Conservation (phyloP, 1,140 invertebrate species). For the Zaprionus davidi region DNA sequence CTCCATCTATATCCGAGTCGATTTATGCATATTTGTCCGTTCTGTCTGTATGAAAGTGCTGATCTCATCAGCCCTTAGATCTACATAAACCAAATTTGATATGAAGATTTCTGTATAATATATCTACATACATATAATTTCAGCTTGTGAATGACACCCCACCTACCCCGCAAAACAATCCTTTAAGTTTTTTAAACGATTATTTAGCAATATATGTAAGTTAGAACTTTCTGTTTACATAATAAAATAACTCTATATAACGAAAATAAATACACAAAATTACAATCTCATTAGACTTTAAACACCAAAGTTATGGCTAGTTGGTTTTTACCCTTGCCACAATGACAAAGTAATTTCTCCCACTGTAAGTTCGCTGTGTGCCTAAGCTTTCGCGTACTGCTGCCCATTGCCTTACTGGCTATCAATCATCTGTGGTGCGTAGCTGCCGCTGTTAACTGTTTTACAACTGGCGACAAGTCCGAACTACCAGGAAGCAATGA, state of each 20-base stretch:
- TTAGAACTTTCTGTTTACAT: background rate
- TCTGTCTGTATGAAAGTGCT: background rate
- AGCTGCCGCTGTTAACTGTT: conserved; percentile 61
- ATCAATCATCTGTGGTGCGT: conserved; percentile 65
- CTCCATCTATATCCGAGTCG: no score
- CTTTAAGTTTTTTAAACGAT: background rate
- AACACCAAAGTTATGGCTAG: background rate
- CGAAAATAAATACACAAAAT: no score
- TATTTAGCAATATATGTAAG: background rate
- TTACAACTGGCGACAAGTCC: conserved; percentile 73
- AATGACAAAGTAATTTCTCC: background rate
- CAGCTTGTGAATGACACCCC: background rate
- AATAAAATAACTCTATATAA: no score
- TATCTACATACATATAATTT: background rate
- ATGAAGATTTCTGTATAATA: background rate
- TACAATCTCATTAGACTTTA: no score
- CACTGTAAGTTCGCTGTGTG: background rate
- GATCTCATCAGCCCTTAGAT: background rate
- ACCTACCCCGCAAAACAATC: background rate
- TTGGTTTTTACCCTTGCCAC: no score
- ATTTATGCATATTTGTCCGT: background rate
- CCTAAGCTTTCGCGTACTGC: conserved; percentile 12
- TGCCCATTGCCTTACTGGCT: conserved; percentile 49
- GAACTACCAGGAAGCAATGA: conserved; percentile 78
- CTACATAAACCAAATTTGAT: background rate